Evolutionary conservation across 2,113 vertebrate genomes (phyloP), one percentile per base, ranked within the genome.

Genomic region (Symphodus melops): DNA sequence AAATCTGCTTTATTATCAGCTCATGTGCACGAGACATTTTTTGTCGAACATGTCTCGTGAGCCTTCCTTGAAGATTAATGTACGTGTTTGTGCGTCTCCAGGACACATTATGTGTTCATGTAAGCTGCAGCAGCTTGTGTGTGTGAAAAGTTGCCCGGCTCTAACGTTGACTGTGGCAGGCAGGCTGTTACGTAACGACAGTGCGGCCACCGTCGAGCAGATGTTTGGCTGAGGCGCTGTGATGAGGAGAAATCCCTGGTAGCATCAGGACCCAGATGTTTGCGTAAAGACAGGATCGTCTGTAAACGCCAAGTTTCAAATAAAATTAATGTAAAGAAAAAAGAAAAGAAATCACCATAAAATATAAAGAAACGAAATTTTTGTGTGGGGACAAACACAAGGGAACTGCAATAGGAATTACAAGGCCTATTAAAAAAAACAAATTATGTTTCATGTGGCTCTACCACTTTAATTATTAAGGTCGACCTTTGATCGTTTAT

Each of bases 111-210:
- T 3, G 1, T 51, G 4, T 42, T 10, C 3, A 5, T 21, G 48
- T 11, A 28, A 4, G 10, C 48, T 1, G 2, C 46, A 19, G 68
- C 59, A 9, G n/a, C n/a, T n/a, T 77, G 55, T 14, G 58, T 28
- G 33, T 55, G 33, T 25, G 57, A 83, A 88, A 92, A 91, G 79
- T 90, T 92, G 60, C 48, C 71, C 25, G 44, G 58, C 48, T 49
- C 5, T 51, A 36, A 52, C 80, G 16, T 9, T 41, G 75, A 68
- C 41, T 54, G 80, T 78, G 73, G 54, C 46, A 4, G 73, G 54
- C 46, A 4, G 57, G 56, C 3, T 85, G 7, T 92, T 91, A 90
- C 89, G 87, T 90, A 92, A 92, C 33, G 72, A 1, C 77, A 73
- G 84, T 80, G 89, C 90, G 77, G 81, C 74, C 75, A 44, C 28